Evolutionary conservation across 2,888 invertebrate genomes (phyloP), one percentile per base, ranked within the genome.

Genomic region (Timema cristinae): DNA sequence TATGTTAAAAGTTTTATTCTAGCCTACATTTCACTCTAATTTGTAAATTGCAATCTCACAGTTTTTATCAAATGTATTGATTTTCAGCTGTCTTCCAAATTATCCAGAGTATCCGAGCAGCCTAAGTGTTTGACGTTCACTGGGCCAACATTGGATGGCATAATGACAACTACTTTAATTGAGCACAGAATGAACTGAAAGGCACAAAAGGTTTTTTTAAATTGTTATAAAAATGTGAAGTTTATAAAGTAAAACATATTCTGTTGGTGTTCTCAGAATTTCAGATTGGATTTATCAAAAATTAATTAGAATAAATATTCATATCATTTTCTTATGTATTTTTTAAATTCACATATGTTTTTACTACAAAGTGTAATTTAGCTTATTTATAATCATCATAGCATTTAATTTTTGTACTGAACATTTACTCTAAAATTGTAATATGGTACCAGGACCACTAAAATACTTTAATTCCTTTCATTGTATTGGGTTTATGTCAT

Each of bases 1-100:
- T 32, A 32, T 32, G 4, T 32, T 32, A 32, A 32, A 32, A 32
- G 32, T 32, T 32, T 32, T 32, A 32, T 32, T 32, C 32, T 32
- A 32, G 32, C 32, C 32, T 32, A 32, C 32, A 32, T 32, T 32
- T 32, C 32, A 32, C 32, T 32, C 32, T 32, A 32, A 32, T 32
- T 32, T 32, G 4, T 32, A 32, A 32, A 32, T 32, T 32, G 32
- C 32, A 32, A 32, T 32, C 4, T 32, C 32, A 32, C 32, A 32
- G n/a, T 54, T 50, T 67, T 61, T 10, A 56, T 50, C 15, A 6
- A 15, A 7, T 59, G 13, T 56, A 13, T 72, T 54, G 61, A 76
- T 77, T 87, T 86, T 72, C 85, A 84, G 98, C 98, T 74, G 89
- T 98, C 79, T 98, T 98, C 89, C 98, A 98, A 87, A 96, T 98